phyloP scores from a whole-genome alignment of 2,888 invertebrate genomes.

The Hydriomena furcata region DNA sequence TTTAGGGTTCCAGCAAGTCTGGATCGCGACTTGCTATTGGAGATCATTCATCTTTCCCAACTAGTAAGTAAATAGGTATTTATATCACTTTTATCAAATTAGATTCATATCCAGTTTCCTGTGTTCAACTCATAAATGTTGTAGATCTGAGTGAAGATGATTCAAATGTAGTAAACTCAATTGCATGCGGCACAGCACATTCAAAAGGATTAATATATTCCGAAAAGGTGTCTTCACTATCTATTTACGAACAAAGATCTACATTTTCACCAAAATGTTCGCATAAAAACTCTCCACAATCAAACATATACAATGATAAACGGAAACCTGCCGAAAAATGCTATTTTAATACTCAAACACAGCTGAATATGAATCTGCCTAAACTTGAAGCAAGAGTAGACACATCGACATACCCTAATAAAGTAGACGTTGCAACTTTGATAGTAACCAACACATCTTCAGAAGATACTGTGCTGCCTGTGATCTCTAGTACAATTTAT shows the following conservation, averaged over 20 bases:
- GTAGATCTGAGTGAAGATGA: conserved; percentile 57
- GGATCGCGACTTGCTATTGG: conserved; percentile 66
- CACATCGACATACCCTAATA: conserved; percentile 46
- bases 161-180: conserved; percentile 44
- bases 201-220: conserved; percentile 43
- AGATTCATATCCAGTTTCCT: too few relatives aligned
- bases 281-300: conserved; percentile 37
- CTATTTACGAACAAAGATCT: conserved; percentile 48
- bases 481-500: conserved; percentile 45
- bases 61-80: conserved; percentile 55
- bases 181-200: conserved; percentile 43
- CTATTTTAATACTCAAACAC: conserved; percentile 58
- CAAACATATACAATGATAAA: conserved; percentile 48
- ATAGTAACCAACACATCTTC: conserved; percentile 57
- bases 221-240: conserved; percentile 45
- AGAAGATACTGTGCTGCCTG: conserved; percentile 45
- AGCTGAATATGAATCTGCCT: conserved; percentile 58
- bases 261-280: conserved; percentile 49
- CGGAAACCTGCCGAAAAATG: conserved; percentile 60
- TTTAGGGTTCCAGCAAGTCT: conserved; percentile 63
- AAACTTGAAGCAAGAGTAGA: conserved; percentile 51
- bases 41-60: conserved; percentile 66
- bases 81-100: not conserved
- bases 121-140: conserved; percentile 6
- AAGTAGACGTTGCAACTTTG: conserved; percentile 61